A percentile compares a stretch with the other conserved stretches of the same genome.
Conservation (phyloP, 2,888 invertebrate species). For the Halocaridina rubra region DNA sequence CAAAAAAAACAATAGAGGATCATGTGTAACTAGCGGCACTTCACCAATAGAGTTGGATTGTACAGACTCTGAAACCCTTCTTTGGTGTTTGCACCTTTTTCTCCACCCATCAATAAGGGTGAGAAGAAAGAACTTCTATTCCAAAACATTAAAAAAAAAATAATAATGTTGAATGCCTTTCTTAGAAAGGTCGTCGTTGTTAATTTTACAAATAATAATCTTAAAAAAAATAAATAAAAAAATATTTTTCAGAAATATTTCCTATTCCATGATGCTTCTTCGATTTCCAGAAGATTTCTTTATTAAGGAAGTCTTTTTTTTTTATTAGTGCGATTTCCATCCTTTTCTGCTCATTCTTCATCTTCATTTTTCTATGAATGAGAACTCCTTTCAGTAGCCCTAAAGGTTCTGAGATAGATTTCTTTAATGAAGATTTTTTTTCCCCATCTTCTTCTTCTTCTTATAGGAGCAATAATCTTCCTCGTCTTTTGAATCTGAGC, state of each 20-base stretch:
- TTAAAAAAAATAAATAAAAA: neutral
- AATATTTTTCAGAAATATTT: neutral
- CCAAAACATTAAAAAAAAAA: neutral
- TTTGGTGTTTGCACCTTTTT: no score
- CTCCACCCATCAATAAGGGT: no score
- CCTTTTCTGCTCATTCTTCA: neutral
- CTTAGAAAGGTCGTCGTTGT: neutral
- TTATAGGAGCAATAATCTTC: slow-evolving; percentile 30
- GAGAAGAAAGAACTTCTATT: no score
- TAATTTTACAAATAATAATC: neutral
- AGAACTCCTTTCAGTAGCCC: neutral
- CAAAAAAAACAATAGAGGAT: no score
- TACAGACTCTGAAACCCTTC: no score
- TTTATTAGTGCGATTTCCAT: neutral
- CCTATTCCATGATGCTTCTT: neutral
- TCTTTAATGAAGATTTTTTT: neutral
- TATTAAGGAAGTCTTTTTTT: neutral
- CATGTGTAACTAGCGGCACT: no score
- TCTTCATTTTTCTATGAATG: neutral
- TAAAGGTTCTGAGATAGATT: neutral
- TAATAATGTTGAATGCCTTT: no score
- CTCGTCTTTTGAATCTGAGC: slow-evolving; percentile 48
- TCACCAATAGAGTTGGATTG: no score
- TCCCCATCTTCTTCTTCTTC: neutral
- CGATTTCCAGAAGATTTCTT: neutral